Evolutionary conservation across 2,113 vertebrate species (phyloP), one percentile per base, ranked within the genome.

Genomic region (Macaca nemestrina): DNA sequence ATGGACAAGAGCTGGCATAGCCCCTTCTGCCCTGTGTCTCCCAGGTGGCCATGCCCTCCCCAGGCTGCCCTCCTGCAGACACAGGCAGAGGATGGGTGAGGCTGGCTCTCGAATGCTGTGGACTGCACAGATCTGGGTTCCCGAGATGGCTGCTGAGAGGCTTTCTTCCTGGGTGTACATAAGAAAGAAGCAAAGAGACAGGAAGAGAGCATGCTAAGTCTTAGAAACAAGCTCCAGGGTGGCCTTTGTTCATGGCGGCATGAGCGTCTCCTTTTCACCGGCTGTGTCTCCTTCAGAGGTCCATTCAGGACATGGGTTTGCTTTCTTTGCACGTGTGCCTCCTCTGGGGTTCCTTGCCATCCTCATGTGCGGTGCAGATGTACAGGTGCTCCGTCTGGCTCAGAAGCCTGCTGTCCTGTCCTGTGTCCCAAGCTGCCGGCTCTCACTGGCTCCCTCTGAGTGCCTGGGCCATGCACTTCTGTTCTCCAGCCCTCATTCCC

Each of bases 211-310:
- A 1, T 2, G 0, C 17, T 38, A 48, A 45, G 50, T 22, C 38
- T 52, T 22, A 45, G 52, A 6, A 50, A 48, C 27, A 13, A 9
- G n/a, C 59, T 61, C 16, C 4, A 0, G 0, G 30, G 32, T 6
- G 6, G 40, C 72, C 78, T 30, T 61, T 75, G 16, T 30, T 78
- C 0, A 2, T 9, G 25, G 3, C 4, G 0, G 9, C 2, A 0
- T n/a, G 14, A 32, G 11, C 23, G 5, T 70, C 38, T 50, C 43
- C 45, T 23, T 84, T 59, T 38, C 30, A 4, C 72, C 8, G 8
- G 16, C 16, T 23, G 32, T 8, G n/a, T 72, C 50, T 35, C 45
- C 76, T 45, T 50, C 78, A 85, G 87, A 81, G 52, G 68, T 13
- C n/a, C 2, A 1, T 32, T 68, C 27, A 11, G 57, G 27, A 14